Evolutionary conservation across 2,113 vertebrate species (phyloP), one percentile per base, ranked within the genome.

Genomic region (Maccullochella peelii): DNA sequence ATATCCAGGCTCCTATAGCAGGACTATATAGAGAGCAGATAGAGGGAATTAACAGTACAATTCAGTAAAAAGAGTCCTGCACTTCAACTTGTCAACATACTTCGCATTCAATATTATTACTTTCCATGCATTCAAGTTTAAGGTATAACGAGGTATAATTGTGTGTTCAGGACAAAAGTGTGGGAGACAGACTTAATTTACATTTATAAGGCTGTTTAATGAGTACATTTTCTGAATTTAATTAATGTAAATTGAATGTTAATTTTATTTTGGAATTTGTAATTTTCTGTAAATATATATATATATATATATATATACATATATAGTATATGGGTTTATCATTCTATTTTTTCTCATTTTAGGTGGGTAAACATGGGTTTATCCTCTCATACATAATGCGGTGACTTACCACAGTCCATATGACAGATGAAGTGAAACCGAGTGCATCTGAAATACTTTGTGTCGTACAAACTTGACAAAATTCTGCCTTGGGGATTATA

Each of bases 351-450:
- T 67, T 62, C 69, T 2, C 30, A 1, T 8, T 16, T 62, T 21
- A 52, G 27, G 8, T 84, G 25, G 44, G 57, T 66, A 63, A 40
- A 76, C 49, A 63, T 5, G n/a, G 54, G 23, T 36, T n/a, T 59
- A 54, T 42, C 33, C 54, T 77, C 47, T 52, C 59, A 25, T 5
- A 47, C 70, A 74, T 54, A 30, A 61, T 66, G 3, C 42, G 14
- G 47, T 57, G 27, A 38, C 14, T 25, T 33, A 40, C 2, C 47
- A 27, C 7, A 40, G 57, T 70, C 4, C 25, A 10, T 40, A 50
- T 15, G n/a, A 78, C 58, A 59, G 44, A 79, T 83, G 9, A 50
- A 73, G 73, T 58, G 21, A 67, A 79, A 71, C 4, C 6, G 15
- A 23, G 50, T 30, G 33, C 8, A 42, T 61, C 20, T 58, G 5